phyloP scores from a whole-genome alignment of 2,888 invertebrate species.

The Perizoma affinitatum region DNA sequence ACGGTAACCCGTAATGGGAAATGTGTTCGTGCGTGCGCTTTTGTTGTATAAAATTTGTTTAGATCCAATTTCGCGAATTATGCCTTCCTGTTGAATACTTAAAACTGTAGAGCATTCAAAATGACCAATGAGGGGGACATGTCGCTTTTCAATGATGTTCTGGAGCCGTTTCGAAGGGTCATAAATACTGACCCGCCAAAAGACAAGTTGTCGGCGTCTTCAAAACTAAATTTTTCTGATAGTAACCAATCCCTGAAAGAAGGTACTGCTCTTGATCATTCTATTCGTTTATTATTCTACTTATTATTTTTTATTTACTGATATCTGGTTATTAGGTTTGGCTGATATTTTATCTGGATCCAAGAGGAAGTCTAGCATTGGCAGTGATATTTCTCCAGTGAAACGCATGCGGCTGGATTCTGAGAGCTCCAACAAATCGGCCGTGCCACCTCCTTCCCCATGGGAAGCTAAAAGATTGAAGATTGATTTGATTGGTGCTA shows the following conservation, averaged over 20 bases:
- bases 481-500: conserved; percentile 86
- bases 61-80: conserved; percentile 21
- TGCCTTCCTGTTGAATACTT: conserved; percentile 24
- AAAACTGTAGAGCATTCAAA: conserved; percentile 21
- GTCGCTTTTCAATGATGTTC: conserved; percentile 74
- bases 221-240: conserved; percentile 77
- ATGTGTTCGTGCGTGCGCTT: conserved; percentile 1
- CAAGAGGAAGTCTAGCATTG: conserved; percentile 73
- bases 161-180: conserved; percentile 76
- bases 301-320: background rate
- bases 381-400: conserved; percentile 61
- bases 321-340: conserved; percentile 49
- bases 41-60: conserved; percentile 1
- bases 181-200: conserved; percentile 78
- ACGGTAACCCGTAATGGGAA: too few species aligned
- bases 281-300: background rate
- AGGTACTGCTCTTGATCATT: conserved; percentile 50
- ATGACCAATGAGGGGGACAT: conserved; percentile 79
- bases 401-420: conserved; percentile 71
- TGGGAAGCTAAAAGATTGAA: conserved; percentile 87
- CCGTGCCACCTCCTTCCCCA: conserved; percentile 78
- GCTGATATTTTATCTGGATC: conserved; percentile 62
- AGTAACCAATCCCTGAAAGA: conserved; percentile 74
- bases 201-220: conserved; percentile 72
- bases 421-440: conserved; percentile 45